Evolutionary conservation across 2,797 vertebrate genomes (phyloP), one percentile per base, ranked within the genome.

Genomic region (Rhinophrynus dorsalis): DNA sequence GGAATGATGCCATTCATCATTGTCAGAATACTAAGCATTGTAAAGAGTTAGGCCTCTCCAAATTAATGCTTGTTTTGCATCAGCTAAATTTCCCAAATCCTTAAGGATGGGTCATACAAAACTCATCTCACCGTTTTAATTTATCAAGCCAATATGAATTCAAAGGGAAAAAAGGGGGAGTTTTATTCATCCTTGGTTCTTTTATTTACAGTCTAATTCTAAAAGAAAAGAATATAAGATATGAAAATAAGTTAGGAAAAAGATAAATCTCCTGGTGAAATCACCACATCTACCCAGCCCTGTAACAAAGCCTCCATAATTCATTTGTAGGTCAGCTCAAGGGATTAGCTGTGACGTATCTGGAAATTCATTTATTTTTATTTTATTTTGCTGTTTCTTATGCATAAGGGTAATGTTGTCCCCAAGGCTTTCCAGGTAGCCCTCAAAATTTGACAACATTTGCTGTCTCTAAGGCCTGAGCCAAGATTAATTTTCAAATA

Each of bases 41-140:
- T 93, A 92, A 93, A 92, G 93, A 94, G 91, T 92, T 90, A 85
- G 92, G 92, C 93, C 92, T 93, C 91, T 91, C 90, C 93, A 95
- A 96, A 98, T 98, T 99, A 98, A 98, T 97, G 95, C 96, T 97
- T 96, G 94, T 96, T 99, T 98, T 99, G 95, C 96, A 98, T 98
- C 89, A 88, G 92, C 90, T 94, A 94, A 97, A 97, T 98, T 97
- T 97, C 90, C 93, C 92, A 98, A 98, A 98, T 99, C 96, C 96
- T 95, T 84, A 85, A 96, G 96, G 96, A 98, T 97, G 92, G 93
- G 86, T 85, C 84, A 80, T 83, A 87, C 92, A 92, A 93, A 91
- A 92, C 91, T 91, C 90, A 91, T 92, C 93, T 93, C 88, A 90
- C 86, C 84, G 24, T 92, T 95, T 98, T 96, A 95, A 97, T 94